phyloP scores from a whole-genome alignment of 2,797 vertebrate species.

The Chlorospingus semifuscus region DNA sequence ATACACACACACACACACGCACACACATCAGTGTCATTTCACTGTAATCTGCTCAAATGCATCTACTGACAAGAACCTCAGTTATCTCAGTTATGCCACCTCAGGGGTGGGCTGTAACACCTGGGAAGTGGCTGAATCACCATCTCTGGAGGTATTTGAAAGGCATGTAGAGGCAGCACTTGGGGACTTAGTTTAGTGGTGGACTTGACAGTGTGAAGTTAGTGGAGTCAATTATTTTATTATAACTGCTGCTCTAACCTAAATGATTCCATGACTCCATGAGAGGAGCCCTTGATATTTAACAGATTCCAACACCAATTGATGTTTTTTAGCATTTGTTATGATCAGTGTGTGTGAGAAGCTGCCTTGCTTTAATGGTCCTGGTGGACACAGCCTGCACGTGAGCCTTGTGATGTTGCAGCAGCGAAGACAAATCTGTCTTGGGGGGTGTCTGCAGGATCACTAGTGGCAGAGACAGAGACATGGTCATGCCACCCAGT shows the following conservation, averaged over 20 bases:
- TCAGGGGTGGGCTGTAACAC: too few relatives aligned
- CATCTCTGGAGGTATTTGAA: background rate
- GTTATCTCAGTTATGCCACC: too few relatives aligned
- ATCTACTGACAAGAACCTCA: background rate
- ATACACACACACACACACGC: accelerated
- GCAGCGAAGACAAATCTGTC: background rate
- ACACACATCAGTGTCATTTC: background rate
- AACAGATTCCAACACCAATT: background rate
- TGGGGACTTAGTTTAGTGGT: background rate
- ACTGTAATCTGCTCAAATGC: background rate
- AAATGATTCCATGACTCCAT: background rate
- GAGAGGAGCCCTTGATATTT: background rate
- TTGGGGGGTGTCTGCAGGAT: accelerated
- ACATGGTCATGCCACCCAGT: background rate
- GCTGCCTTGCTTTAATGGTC: background rate
- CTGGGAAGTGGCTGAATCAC: background rate
- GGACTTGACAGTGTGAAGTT: background rate
- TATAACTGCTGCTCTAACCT: background rate
- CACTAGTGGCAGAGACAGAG: background rate
- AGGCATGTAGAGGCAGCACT: accelerated
- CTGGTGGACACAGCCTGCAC: background rate
- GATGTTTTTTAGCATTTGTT: background rate
- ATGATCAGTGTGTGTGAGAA: background rate
- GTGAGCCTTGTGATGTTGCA: background rate
- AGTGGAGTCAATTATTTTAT: background rate